Evolutionary conservation across 2,888 invertebrate genomes (phyloP).

Genomic region (Dioctria rufipes): DNA sequence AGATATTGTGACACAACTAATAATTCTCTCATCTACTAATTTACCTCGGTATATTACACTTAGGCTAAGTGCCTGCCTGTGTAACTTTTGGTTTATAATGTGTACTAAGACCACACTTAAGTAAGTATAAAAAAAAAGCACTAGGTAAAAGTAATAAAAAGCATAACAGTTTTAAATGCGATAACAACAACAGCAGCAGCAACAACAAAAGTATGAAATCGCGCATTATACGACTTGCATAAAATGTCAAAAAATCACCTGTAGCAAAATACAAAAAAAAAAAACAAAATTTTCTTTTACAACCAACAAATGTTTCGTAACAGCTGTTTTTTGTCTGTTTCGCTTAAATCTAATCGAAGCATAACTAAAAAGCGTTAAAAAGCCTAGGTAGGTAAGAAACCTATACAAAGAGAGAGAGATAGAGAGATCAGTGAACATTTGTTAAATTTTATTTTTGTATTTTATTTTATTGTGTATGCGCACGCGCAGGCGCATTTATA

Average conservation of each 20-base stretch:
- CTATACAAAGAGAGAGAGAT: background rate
- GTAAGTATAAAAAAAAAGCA: no score
- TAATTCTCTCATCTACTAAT: no score
- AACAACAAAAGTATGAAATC: background rate
- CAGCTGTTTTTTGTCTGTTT: background rate
- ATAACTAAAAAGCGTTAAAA: background rate
- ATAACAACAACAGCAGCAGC: background rate
- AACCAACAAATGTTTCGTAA: background rate
- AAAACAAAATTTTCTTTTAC: background rate
- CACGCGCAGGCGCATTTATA: background rate
- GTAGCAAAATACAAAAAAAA: background rate
- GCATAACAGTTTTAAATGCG: no score
- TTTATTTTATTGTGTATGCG: no score
- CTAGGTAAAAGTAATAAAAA: no score
- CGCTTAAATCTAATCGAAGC: background rate
- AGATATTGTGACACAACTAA: no score
- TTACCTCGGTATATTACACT: no score
- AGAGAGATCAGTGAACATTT: background rate
- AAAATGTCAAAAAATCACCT: slow-evolving; percentile 1
- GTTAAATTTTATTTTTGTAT: background rate
- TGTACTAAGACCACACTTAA: no score
- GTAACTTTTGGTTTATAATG: no score
- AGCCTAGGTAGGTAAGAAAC: background rate
- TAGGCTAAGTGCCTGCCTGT: no score
- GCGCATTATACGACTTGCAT: background rate